A percentile compares a stretch with the other conserved stretches of the same genome.
These are phyloP conservation scores for Cetoscarus ocellatus DNA, from an alignment of 2,797 vertebrate genomes.

Conservation along the genomic window DNA sequence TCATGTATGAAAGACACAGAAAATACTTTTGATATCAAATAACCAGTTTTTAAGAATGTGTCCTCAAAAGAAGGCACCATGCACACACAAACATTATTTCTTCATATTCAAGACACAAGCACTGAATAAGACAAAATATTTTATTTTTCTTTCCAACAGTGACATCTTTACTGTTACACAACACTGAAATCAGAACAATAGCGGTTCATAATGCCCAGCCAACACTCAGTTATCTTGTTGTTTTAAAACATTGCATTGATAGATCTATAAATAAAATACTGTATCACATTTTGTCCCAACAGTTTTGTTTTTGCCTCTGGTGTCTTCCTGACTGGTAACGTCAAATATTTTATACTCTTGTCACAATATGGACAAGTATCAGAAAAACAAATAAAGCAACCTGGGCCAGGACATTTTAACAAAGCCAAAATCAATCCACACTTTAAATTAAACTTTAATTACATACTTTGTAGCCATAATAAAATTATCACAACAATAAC, in stretches of 20 bases:
- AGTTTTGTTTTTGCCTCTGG: not conserved
- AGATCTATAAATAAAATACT: slow-evolving; percentile 2
- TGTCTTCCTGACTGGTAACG: not conserved
- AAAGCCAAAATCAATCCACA: no score
- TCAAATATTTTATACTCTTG: not conserved
- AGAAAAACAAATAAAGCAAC: not conserved
- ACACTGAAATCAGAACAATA: not conserved
- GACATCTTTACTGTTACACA: not conserved
- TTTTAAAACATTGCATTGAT: not conserved
- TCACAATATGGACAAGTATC: slow-evolving; percentile 14
- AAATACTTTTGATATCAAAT: no score
- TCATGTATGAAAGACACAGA: no score
- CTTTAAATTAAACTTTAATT: not conserved
- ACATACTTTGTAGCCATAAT: not conserved
- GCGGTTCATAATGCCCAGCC: not conserved
- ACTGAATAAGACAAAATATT: not conserved
- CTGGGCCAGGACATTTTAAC: no score
- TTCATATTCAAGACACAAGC: no score
- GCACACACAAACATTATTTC: not conserved
- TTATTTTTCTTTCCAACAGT: not conserved
- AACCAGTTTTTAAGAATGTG: no score
- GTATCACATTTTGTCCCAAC: not conserved
- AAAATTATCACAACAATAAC: not conserved
- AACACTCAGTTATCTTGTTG: not conserved
- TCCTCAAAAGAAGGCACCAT: no score